Conservation (phyloP, 2,113 vertebrate genomes). For the Sylvicapra grimmia region DNA sequence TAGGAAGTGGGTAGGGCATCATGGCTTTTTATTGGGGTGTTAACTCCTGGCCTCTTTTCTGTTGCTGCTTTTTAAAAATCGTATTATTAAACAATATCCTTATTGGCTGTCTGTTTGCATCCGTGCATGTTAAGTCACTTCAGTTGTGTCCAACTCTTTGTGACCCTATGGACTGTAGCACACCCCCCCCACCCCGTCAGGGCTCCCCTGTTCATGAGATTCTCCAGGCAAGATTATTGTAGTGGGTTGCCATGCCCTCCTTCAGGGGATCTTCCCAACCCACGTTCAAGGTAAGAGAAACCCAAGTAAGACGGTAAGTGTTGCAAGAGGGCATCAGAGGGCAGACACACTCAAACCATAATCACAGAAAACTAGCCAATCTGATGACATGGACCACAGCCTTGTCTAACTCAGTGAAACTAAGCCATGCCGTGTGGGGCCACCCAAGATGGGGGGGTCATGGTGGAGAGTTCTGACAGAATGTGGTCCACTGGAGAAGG, state of each 20-base stretch:
- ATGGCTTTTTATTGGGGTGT: not conserved
- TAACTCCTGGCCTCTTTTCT: not conserved
- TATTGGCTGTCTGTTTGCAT: not conserved
- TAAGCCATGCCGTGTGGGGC: too few relatives aligned
- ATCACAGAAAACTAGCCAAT: too few relatives aligned
- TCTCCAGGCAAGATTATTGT: not conserved
- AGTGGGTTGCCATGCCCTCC: not conserved
- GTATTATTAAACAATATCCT: not conserved
- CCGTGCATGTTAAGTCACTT: not conserved
- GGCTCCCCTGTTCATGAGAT: not conserved
- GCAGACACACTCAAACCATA: too few relatives aligned
- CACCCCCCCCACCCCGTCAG: accelerated
- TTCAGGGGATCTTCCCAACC: not conserved
- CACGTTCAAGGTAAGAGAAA: too few relatives aligned
- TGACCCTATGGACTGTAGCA: not conserved
- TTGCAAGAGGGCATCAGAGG: too few relatives aligned
- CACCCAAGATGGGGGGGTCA: accelerated
- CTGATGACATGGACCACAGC: too few relatives aligned
- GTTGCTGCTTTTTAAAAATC: not conserved
- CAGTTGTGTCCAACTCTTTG: not conserved
- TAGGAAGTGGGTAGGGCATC: not conserved
- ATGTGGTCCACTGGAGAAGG: too few relatives aligned
- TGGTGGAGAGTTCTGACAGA: too few relatives aligned
- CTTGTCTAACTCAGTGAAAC: too few relatives aligned
- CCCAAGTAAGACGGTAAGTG: too few relatives aligned